Evolutionary conservation across 2,888 invertebrate species (phyloP), one percentile per base, ranked within the genome.

Genomic region (Melinaea marsaeus): DNA sequence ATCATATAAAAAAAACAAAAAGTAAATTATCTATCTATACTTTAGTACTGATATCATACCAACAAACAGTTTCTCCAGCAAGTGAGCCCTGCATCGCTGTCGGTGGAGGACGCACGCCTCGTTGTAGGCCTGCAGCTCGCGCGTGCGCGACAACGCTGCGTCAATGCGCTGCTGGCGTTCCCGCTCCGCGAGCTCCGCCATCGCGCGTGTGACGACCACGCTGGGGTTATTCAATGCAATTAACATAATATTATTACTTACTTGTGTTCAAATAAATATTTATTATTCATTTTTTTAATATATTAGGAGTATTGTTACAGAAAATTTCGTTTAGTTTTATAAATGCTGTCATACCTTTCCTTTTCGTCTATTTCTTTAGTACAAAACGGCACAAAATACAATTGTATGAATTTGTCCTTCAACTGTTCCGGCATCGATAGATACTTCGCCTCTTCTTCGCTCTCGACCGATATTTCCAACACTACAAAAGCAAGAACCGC

Each of bases 381-480:
- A 61, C 89, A 89, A 0, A 79, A 69, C 0, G 84, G 79, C 9
- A 88, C 61, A 61, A 84, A 90, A 54, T 80, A 68, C 0, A 90
- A 74, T 0, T 86, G 79, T 5, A 78, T 71, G 60, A 90, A 89
- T 67, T 86, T 88, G 68, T 89, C 88, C 32, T 77, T 79, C 2
- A 89, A 73, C 57, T 79, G 79, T 7, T 87, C 86, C 0, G 90
- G 90, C 80, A 84, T 83, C 1, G 67, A 61, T 11, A 84, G 60
- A 60, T 79, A 89, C 37, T 71, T 75, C 0, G 73, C 66, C 59
- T 83, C 86, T 66, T 85, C 85, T 64, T 87, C 85, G 2, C 66
- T 69, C 42, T 86, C 87, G 2, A 77, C 61, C 0, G 77, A 70
- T 73, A 80, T 77, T 68, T 84, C 84, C 2, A 81, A 9, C 61